These are phyloP conservation scores for Brachypalpus laphriformis DNA, from an alignment of 2,888 invertebrate species.

Conservation along the genomic window DNA sequence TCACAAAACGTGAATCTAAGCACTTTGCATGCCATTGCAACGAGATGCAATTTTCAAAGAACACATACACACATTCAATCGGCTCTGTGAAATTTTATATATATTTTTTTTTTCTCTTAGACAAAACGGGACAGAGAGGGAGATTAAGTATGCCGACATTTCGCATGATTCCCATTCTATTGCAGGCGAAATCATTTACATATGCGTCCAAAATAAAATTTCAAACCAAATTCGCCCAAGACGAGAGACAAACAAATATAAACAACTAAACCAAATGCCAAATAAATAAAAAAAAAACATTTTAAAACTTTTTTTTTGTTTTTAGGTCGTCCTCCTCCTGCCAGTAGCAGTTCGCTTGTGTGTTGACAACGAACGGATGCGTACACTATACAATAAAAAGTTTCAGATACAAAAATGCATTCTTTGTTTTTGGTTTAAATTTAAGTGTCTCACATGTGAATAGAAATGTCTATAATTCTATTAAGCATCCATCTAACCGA, in stretches of 20 bases:
- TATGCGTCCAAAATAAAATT: constrained; percentile 41
- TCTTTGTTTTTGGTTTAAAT: constrained; percentile 51
- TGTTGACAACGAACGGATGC: constrained; percentile 65
- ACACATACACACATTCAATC: not conserved
- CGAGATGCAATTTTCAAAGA: constrained; percentile 15
- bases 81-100: not conserved
- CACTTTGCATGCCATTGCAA: constrained; percentile 48
- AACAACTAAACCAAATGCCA: constrained; percentile 52
- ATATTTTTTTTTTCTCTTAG: constrained; percentile 18
- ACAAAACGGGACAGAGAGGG: not conserved
- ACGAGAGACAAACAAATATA: not conserved
- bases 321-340: constrained; percentile 62
- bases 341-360: not conserved
- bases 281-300: constrained; percentile 43
- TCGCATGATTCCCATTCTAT: constrained; percentile 49
- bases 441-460: constrained; percentile 68
- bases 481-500: constrained; percentile 54
- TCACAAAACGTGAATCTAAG: constrained; percentile 50
- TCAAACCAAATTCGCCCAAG: constrained; percentile 63
- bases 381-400: constrained; percentile 21
- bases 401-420: constrained; percentile 36
- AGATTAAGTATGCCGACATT: constrained; percentile 49
- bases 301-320: constrained; percentile 47
- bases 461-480: constrained; percentile 71
- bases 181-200: not conserved